Percentiles rank a stretch among this genome's conserved stretches.
These are phyloP conservation scores for Poeciliopsis turneri DNA, from an alignment of 2,797 vertebrate species.

Conservation along the genomic window DNA sequence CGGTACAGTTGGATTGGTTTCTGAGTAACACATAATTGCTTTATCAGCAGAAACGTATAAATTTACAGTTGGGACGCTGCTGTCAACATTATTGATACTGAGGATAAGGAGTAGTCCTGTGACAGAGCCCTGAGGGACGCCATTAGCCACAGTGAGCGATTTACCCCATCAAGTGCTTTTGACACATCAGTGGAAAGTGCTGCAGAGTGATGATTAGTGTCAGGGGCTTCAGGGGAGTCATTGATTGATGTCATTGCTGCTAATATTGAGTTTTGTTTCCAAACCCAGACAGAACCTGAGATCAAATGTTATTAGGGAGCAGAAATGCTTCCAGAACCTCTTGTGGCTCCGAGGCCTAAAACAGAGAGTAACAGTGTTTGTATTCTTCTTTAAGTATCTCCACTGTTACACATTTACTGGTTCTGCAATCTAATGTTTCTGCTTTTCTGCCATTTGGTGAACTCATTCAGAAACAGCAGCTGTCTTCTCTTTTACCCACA, in stretches of 20 bases:
- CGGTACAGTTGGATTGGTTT: background rate
- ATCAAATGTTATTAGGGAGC: background rate
- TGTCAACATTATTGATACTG: background rate
- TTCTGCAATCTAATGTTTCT: background rate
- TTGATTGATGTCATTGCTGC: background rate
- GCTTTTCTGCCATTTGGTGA: slow-evolving; percentile 10
- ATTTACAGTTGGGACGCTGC: background rate
- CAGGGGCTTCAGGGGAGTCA: background rate
- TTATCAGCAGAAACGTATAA: background rate
- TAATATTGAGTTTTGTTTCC: background rate
- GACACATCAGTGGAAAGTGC: background rate
- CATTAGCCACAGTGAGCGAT: background rate
- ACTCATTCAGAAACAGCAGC: slow-evolving; percentile 28
- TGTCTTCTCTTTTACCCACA: slow-evolving; percentile 6
- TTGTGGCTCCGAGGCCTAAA: background rate
- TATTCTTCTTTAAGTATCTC: background rate
- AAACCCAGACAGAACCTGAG: background rate
- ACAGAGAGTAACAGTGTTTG: background rate
- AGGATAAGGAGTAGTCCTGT: background rate
- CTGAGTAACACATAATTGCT: background rate
- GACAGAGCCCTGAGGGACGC: background rate
- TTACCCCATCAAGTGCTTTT: background rate
- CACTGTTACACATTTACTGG: background rate
- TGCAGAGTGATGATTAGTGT: background rate
- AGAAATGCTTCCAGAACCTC: background rate